Conservation (phyloP, 2,113 vertebrate species). For the Percopsis transmontana region DNA sequence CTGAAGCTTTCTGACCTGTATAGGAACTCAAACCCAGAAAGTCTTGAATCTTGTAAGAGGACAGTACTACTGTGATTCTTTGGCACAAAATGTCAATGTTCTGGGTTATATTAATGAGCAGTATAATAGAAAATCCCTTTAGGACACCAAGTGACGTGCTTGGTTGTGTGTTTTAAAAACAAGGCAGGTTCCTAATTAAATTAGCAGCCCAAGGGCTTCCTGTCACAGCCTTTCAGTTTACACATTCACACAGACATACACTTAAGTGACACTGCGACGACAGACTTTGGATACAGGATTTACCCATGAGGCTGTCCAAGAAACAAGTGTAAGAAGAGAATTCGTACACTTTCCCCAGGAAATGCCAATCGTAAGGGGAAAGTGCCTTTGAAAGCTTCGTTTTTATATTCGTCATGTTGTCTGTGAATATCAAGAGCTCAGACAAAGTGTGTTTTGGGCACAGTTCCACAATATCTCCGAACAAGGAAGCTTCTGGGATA, state of each 20-base stretch:
- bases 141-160: slow-evolving; percentile 28
- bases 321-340: slow-evolving; percentile 38
- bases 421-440: slow-evolving; percentile 30
- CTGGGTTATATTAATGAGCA: slow-evolving; percentile 17
- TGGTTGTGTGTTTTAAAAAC: slow-evolving; percentile 38
- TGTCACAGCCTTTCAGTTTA: slow-evolving; percentile 48
- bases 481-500: slow-evolving; percentile 63
- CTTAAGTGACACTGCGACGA: slow-evolving; percentile 34
- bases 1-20: too few species aligned
- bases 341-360: slow-evolving; percentile 23
- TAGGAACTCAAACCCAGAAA: too few species aligned
- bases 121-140: slow-evolving; percentile 27
- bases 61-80: too few species aligned
- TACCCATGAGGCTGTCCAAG: slow-evolving; percentile 11
- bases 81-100: slow-evolving; percentile 7
- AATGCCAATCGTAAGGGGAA: slow-evolving; percentile 31
- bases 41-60: too few species aligned
- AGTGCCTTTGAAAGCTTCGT: slow-evolving; percentile 48
- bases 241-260: slow-evolving; percentile 32
- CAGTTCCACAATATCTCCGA: slow-evolving; percentile 45
- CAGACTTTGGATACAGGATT: slow-evolving; percentile 41
- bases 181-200: slow-evolving; percentile 53
- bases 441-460: slow-evolving; percentile 50
- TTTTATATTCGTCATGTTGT: slow-evolving; percentile 27
- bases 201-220: slow-evolving; percentile 37